phyloP scores from a whole-genome alignment of 2,113 vertebrate species.

The Chaetodon trifascialis region DNA sequence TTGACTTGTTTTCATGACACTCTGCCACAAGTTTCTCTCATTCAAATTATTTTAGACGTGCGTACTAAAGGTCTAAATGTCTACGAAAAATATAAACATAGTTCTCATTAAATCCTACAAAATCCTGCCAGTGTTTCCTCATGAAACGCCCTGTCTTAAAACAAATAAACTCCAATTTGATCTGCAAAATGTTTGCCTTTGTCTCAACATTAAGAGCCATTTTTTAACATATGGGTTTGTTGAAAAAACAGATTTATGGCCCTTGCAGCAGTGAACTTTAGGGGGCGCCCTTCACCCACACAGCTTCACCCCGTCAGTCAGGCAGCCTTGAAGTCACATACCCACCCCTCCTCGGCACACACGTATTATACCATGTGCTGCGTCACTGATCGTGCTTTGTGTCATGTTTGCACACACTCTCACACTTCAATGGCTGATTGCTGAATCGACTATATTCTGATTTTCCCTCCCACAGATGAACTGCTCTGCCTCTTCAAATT shows the following conservation, averaged over 20 bases:
- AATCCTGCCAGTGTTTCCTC: neutral
- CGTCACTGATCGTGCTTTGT: constrained; percentile 6
- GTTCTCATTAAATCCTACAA: neutral
- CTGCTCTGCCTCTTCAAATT: constrained; percentile 52
- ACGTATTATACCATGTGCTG: neutral
- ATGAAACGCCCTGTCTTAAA: neutral
- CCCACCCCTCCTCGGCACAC: constrained; percentile 17
- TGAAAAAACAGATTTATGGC: constrained; percentile 61
- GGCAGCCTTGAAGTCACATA: constrained; percentile 38
- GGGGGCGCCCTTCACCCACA: constrained; percentile 50
- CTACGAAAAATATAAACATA: neutral
- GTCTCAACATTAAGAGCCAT: neutral
- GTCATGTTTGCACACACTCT: neutral
- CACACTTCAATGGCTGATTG: neutral
- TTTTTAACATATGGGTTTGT: constrained; percentile 1
- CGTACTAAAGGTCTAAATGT: neutral
- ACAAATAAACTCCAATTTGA: neutral
- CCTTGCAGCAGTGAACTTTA: constrained; percentile 44
- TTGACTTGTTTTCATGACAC: neutral
- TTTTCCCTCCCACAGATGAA: constrained; percentile 46
- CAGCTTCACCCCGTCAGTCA: constrained; percentile 46
- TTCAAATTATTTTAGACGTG: neutral
- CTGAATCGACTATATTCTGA: constrained; percentile 18
- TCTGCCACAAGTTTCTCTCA: neutral
- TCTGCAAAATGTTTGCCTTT: neutral